Evolutionary conservation across 2,888 invertebrate species (phyloP).

Genomic region (Fissipunctia ypsillon): DNA sequence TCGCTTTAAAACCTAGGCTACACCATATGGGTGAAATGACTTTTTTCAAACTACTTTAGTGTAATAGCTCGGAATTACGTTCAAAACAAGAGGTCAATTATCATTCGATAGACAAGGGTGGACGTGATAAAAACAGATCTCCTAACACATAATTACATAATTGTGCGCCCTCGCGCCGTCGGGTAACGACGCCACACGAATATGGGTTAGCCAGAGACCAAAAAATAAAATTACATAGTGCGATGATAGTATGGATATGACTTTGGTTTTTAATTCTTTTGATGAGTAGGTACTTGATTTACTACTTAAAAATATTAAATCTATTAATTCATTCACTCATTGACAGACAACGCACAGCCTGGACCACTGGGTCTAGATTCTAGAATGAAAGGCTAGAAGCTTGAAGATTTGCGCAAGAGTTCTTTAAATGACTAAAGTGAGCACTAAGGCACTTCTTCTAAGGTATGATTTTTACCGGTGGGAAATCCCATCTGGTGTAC

Average conservation of each 20-base stretch:
- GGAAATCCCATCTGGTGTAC: too few relatives aligned
- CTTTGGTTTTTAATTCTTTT: slow-evolving; percentile 2
- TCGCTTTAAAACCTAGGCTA: slow-evolving; percentile 25
- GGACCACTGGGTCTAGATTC: too few relatives aligned
- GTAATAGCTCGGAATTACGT: slow-evolving; percentile 83
- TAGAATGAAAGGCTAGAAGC: too few relatives aligned
- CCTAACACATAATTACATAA: slow-evolving; percentile 90
- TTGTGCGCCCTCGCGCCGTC: slow-evolving; percentile 85
- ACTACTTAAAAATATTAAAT: too few relatives aligned
- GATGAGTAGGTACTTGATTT: neutral
- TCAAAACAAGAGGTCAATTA: slow-evolving; percentile 89
- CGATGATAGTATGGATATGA: slow-evolving; percentile 69
- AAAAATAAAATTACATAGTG: slow-evolving; percentile 80
- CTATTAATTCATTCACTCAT: too few relatives aligned
- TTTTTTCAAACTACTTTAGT: slow-evolving; percentile 67
- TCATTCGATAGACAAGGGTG: slow-evolving; percentile 89
- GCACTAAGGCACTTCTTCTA: too few relatives aligned
- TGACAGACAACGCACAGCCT: too few relatives aligned
- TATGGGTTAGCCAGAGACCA: slow-evolving; percentile 84
- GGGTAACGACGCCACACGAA: slow-evolving; percentile 87
- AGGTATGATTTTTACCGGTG: too few relatives aligned
- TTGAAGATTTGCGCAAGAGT: too few relatives aligned
- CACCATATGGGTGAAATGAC: slow-evolving; percentile 74
- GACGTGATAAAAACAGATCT: slow-evolving; percentile 91
- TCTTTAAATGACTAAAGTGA: too few relatives aligned